phyloP scores from a whole-genome alignment of 2,888 invertebrate genomes.

The Carterocephalus palaemon region DNA sequence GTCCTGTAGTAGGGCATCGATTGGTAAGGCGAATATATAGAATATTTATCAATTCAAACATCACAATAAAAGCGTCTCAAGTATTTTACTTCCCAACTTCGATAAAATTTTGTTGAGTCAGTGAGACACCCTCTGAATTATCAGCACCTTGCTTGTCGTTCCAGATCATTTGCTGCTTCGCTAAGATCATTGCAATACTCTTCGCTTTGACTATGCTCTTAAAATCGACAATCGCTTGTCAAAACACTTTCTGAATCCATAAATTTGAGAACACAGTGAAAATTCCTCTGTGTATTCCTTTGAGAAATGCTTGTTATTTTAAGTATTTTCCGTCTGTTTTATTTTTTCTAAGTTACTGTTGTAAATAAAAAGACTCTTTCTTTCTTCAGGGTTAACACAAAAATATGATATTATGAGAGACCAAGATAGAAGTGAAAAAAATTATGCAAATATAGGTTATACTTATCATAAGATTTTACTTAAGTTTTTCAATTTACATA shows the following conservation, averaged over 20 bases:
- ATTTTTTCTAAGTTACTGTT: too few relatives aligned
- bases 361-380: too few relatives aligned
- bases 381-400: too few relatives aligned
- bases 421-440: too few relatives aligned
- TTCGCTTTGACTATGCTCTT: background rate
- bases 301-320: slow-evolving; percentile 5
- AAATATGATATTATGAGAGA: too few relatives aligned
- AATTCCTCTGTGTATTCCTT: slow-evolving; percentile 1
- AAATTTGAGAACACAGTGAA: too few relatives aligned
- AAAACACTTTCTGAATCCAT: background rate
- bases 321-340: background rate
- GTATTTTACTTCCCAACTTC: slow-evolving; percentile 1
- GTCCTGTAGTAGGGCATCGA: too few relatives aligned
- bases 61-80: slow-evolving; percentile 4
- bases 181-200: slow-evolving; percentile 13
- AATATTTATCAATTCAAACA: too few relatives aligned
- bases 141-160: slow-evolving; percentile 21
- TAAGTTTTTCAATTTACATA: too few relatives aligned
- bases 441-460: too few relatives aligned
- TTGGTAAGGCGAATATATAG: too few relatives aligned
- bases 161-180: slow-evolving; percentile 15
- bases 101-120: slow-evolving; percentile 22
- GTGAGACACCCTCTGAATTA: slow-evolving; percentile 21
- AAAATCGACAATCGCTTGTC: background rate
- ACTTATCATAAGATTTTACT: too few relatives aligned